Evolutionary conservation across 2,113 vertebrate genomes (phyloP).

Genomic region (Hucho hucho): DNA sequence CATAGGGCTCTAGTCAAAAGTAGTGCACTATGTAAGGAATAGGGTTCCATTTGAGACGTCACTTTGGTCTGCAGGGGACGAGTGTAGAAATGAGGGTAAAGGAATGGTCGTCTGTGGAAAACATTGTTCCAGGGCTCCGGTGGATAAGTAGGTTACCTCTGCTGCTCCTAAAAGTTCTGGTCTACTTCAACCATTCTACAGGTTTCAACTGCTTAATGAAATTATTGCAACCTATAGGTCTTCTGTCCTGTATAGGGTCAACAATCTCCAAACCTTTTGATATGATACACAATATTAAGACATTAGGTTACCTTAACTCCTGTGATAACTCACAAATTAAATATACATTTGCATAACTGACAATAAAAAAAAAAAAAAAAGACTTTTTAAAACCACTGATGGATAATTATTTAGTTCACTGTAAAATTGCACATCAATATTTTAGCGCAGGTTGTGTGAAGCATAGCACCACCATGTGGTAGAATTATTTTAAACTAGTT

Average conservation of each 20-base stretch:
- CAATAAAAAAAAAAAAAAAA: background rate
- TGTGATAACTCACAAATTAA: too few species aligned
- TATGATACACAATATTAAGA: too few species aligned
- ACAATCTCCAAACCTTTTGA: too few species aligned
- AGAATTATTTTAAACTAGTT: too few species aligned
- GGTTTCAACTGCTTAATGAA: background rate
- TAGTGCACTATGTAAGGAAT: too few species aligned
- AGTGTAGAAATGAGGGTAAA: too few species aligned
- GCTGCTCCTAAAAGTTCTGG: background rate
- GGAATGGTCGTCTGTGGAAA: background rate
- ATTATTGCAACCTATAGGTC: background rate
- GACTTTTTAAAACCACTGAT: background rate
- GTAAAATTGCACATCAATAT: too few species aligned
- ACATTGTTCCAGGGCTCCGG: background rate
- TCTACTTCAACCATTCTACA: background rate
- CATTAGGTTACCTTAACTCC: too few species aligned
- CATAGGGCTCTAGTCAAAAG: too few species aligned
- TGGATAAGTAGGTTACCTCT: background rate
- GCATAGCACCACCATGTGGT: background rate
- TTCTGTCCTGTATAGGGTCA: background rate
- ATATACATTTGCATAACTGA: too few species aligned
- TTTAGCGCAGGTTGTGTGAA: background rate
- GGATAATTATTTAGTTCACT: background rate
- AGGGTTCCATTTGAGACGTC: too few species aligned
- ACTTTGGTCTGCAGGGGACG: too few species aligned